phyloP scores from a whole-genome alignment of 2,113 vertebrate genomes.

The Struthio camelus region DNA sequence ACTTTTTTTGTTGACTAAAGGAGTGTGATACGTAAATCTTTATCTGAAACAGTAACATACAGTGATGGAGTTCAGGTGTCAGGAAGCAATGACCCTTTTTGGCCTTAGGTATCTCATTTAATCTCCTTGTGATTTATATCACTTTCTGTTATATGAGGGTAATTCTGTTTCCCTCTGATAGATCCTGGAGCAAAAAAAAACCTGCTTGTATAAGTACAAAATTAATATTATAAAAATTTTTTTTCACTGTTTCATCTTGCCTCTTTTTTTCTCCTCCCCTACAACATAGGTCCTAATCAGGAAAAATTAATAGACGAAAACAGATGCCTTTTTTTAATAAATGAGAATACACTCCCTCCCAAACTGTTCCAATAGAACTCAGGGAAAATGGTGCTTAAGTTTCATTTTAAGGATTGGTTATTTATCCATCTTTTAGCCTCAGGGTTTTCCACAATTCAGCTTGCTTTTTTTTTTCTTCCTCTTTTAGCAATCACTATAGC shows the following conservation, averaged over 20 bases:
- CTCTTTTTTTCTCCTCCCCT: neutral
- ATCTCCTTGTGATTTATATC: neutral
- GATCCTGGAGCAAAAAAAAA: neutral
- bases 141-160: neutral
- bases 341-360: neutral
- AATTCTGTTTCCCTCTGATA: neutral
- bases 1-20: neutral
- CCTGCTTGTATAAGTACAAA: neutral
- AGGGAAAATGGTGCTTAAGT: neutral
- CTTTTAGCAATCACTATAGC: constrained; percentile 53
- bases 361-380: neutral
- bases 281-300: neutral
- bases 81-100: neutral
- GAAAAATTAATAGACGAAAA: neutral
- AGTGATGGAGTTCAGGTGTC: neutral
- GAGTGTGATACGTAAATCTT: neutral
- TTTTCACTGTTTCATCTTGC: neutral
- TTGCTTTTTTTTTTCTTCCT: neutral
- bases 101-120: neutral
- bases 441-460: constrained; percentile 4
- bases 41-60: neutral
- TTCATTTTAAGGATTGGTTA: constrained; percentile 31
- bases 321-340: neutral
- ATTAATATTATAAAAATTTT: neutral
- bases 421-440: constrained; percentile 28